phyloP scores from a whole-genome alignment of 2,113 vertebrate genomes.

The Zeus faber region DNA sequence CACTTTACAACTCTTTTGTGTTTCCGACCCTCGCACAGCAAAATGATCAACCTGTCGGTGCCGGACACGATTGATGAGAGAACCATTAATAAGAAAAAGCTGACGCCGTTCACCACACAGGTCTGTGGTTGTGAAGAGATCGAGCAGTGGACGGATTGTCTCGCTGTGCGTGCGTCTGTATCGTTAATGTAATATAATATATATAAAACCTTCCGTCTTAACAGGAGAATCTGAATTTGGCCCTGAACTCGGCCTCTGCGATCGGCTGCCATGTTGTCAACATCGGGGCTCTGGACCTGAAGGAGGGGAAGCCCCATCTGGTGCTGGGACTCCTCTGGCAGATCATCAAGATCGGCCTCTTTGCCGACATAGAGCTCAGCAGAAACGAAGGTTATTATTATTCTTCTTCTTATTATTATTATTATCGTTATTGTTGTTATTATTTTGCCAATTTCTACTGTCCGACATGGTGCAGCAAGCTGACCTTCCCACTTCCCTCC shows the following conservation, averaged over 20 bases:
- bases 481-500: slow-evolving; percentile 2
- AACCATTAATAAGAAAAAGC: slow-evolving; percentile 96
- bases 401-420: neutral
- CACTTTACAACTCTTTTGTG: neutral
- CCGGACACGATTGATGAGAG: slow-evolving; percentile 96
- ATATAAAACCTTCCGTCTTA: too few species aligned
- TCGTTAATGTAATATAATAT: too few species aligned
- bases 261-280: slow-evolving; percentile 98
- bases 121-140: slow-evolving; percentile 52
- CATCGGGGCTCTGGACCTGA: slow-evolving; percentile 92
- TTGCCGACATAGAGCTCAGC: slow-evolving; percentile 94
- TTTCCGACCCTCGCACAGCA: slow-evolving; percentile 69
- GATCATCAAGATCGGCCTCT: slow-evolving; percentile 95
- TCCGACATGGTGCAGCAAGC: too few species aligned
- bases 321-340: slow-evolving; percentile 96
- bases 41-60: slow-evolving; percentile 98
- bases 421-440: slow-evolving; percentile 9
- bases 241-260: slow-evolving; percentile 93
- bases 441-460: too few species aligned
- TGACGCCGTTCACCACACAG: slow-evolving; percentile 92
- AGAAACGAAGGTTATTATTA: slow-evolving; percentile 98
- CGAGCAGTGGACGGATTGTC: neutral
- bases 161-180: neutral
- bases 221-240: slow-evolving; percentile 95
- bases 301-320: slow-evolving; percentile 91